Percentiles rank a stretch among this genome's conserved stretches.
Conservation (phyloP, 2,113 vertebrate genomes). For the Takifugu bimaculatus region DNA sequence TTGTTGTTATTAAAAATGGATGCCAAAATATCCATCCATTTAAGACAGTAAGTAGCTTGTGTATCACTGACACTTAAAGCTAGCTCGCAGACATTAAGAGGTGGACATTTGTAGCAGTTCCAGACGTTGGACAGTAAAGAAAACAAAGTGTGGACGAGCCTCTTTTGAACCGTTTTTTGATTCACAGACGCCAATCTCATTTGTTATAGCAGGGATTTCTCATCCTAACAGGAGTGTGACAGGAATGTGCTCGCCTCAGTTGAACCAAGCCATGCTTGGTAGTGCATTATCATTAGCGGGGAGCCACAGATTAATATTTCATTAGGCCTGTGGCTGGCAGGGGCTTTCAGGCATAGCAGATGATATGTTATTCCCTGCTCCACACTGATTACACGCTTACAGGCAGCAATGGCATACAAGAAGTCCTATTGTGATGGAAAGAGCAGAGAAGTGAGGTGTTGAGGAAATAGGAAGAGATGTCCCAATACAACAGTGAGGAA, state of each 20-base stretch:
- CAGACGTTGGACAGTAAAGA: constrained; percentile 28
- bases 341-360: constrained; percentile 52
- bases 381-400: constrained; percentile 49
- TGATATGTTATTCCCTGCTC: constrained; percentile 64
- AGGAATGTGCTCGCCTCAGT: constrained; percentile 48
- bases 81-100: too few relatives aligned
- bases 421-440: constrained; percentile 67
- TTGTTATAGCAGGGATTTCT: constrained; percentile 63
- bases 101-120: too few relatives aligned
- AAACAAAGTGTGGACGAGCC: constrained; percentile 53
- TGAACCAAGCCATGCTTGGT: constrained; percentile 61
- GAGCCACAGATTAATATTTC: constrained; percentile 73
- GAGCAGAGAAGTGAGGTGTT: constrained; percentile 52
- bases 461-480: constrained; percentile 49
- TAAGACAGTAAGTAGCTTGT: too few relatives aligned
- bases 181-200: constrained; percentile 70
- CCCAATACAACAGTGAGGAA: constrained; percentile 57
- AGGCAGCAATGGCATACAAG: constrained; percentile 47
- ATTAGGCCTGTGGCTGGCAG: constrained; percentile 62
- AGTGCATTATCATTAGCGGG: constrained; percentile 71
- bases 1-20: too few relatives aligned
- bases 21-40: too few relatives aligned
- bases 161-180: constrained; percentile 62
- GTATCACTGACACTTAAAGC: too few relatives aligned
- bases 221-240: constrained; percentile 59